phyloP scores from a whole-genome alignment of 2,888 invertebrate genomes.

The Tanytarsus gracilentus region DNA sequence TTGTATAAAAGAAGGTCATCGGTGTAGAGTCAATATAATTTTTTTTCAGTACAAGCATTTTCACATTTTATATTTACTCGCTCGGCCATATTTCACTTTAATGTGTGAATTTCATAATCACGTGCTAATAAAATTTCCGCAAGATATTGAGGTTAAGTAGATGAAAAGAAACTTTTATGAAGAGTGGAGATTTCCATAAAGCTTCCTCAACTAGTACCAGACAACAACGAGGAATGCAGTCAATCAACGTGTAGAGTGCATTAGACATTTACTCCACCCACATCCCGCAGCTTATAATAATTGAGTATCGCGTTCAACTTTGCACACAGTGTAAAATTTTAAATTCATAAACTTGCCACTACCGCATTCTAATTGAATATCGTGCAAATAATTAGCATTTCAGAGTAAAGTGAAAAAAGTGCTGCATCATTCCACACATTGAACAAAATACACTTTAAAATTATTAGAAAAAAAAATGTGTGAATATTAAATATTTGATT shows the following conservation, averaged over 20 bases:
- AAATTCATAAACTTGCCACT: background rate
- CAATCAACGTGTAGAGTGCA: background rate
- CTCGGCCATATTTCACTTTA: background rate
- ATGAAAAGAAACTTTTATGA: background rate
- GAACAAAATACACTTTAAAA: background rate
- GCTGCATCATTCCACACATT: constrained; percentile 21
- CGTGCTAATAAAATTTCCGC: background rate
- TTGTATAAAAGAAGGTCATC: background rate
- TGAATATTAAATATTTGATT: too few relatives aligned
- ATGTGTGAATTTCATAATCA: background rate
- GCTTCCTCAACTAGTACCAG: background rate
- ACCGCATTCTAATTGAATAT: constrained; percentile 4
- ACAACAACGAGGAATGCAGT: background rate
- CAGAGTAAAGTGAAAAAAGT: background rate
- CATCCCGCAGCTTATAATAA: background rate
- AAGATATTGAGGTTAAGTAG: background rate
- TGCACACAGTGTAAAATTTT: background rate
- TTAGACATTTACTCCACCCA: background rate
- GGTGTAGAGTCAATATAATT: background rate
- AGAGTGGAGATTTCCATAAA: background rate
- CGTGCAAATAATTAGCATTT: background rate
- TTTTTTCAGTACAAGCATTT: background rate
- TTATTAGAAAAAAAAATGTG: too few relatives aligned
- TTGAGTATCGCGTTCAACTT: background rate
- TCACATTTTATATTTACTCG: background rate